Evolutionary conservation across 2,797 vertebrate species (phyloP).

Genomic region (Valencia hispanica): DNA sequence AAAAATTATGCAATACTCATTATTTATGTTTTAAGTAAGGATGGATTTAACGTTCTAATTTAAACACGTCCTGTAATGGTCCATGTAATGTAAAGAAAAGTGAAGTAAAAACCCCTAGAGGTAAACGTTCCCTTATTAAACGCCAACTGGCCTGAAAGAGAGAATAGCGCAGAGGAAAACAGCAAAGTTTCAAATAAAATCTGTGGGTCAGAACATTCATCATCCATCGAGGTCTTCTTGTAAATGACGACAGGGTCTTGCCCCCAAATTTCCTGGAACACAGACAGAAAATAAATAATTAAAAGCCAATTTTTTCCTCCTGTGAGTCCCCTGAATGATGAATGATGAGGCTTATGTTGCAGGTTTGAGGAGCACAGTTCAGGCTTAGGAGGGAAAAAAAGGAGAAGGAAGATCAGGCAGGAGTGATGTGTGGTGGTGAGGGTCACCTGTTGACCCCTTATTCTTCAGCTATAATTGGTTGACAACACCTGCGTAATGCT

Average conservation of each 20-base stretch:
- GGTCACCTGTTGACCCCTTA: background rate
- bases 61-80: background rate
- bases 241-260: constrained; percentile 60
- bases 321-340: constrained; percentile 48
- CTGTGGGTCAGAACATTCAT: constrained; percentile 40
- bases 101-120: background rate
- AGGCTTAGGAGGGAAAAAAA: background rate
- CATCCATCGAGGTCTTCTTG: constrained; percentile 39
- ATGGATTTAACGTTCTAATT: background rate
- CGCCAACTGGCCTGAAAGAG: background rate
- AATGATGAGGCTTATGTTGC: constrained; percentile 32
- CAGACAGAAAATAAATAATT: constrained; percentile 62
- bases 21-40: background rate
- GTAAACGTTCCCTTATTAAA: background rate
- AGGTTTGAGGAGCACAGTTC: constrained; percentile 16
- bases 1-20: background rate
- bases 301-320: constrained; percentile 54
- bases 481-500: background rate
- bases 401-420: constrained; percentile 15
- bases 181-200: constrained; percentile 40
- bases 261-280: constrained; percentile 56
- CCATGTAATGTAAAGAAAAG: background rate
- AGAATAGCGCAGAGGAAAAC: constrained; percentile 6
- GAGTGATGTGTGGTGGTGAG: background rate
- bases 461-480: background rate